Evolutionary conservation across 1,140 invertebrate genomes (phyloP).

Genomic region (Octopus sinensis): DNA sequence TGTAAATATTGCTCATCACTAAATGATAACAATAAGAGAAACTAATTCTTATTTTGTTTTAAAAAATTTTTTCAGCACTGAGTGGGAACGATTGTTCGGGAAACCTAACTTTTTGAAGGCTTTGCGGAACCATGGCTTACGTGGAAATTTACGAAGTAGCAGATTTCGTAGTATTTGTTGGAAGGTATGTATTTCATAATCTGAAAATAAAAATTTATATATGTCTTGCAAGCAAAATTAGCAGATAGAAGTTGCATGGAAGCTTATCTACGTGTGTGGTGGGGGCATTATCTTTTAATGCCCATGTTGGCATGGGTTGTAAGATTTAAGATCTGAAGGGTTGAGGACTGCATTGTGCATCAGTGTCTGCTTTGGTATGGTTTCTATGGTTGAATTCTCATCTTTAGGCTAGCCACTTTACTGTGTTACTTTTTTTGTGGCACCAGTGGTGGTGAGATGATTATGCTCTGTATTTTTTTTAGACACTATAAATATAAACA

Average conservation of each 20-base stretch:
- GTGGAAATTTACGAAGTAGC: slow-evolving; percentile 50
- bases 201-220: neutral
- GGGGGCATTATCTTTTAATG: too few relatives aligned
- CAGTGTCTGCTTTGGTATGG: too few relatives aligned
- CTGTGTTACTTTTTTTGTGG: too few relatives aligned
- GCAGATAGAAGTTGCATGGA: neutral
- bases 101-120: slow-evolving; percentile 41
- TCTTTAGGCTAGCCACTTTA: too few relatives aligned
- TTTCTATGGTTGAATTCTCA: too few relatives aligned
- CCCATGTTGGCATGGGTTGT: too few relatives aligned
- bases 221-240: neutral
- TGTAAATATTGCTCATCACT: too few relatives aligned
- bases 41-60: neutral
- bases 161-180: slow-evolving; percentile 54
- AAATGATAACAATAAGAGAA: neutral
- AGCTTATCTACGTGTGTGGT: neutral
- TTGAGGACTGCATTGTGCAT: too few relatives aligned
- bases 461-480: too few relatives aligned
- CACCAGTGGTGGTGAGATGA: too few relatives aligned
- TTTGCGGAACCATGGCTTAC: slow-evolving; percentile 42
- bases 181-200: slow-evolving; percentile 41
- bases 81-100: slow-evolving; percentile 54
- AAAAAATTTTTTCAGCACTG: slow-evolving; percentile 38
- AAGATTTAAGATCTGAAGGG: too few relatives aligned
- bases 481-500: too few relatives aligned